Evolutionary conservation across 2,113 vertebrate genomes (phyloP), one percentile per base, ranked within the genome.

Genomic region (Leucopternis melanops): DNA sequence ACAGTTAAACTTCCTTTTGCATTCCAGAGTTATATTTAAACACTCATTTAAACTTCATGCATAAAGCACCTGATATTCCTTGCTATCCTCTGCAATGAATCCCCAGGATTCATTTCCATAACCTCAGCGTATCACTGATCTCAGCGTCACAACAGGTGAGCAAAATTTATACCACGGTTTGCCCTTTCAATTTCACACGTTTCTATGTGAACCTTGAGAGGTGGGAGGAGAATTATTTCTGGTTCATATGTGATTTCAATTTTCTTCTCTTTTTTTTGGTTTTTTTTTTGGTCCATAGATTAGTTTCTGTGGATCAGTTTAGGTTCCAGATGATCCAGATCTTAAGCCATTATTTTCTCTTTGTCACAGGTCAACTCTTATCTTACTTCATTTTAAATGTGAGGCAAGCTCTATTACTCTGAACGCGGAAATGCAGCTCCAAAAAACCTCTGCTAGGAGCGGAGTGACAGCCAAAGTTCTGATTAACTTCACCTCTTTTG

Each of bases 401-500:
- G 16, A 94, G 21, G 42, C 3, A 13, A 90, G 38, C 7, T 85
- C 23, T 61, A 11, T 58, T 80, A 29, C 58, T 87, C 50, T 69
- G 89, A 86, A 81, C 1, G 3, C 0, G 1, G 49, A 94, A 87
- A 91, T 0, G 1, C n/a, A 85, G 74, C 54, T 94, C 83, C 31
- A 89, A 77, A 70, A 86, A 63, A 15, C 23, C 45, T 54, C 70
- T 82, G 61, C 66, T 85, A 91, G 81, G 45, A 97, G 36, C 5
- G 5, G 77, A 94, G 62, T 5, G 32, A 77, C 74, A 95, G 95
- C 89, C 96, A 96, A 96, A 92, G 71, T 94, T 91, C 65, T 95
- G 96, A 97, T 97, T 96, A 97, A 96, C 92, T 93, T 95, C 95
- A 90, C n/a, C 18, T 96, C 95, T 94, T 97, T 69, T 3, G 9